phyloP scores from a whole-genome alignment of 2,113 vertebrate genomes.

The Anhinga rufa region DNA sequence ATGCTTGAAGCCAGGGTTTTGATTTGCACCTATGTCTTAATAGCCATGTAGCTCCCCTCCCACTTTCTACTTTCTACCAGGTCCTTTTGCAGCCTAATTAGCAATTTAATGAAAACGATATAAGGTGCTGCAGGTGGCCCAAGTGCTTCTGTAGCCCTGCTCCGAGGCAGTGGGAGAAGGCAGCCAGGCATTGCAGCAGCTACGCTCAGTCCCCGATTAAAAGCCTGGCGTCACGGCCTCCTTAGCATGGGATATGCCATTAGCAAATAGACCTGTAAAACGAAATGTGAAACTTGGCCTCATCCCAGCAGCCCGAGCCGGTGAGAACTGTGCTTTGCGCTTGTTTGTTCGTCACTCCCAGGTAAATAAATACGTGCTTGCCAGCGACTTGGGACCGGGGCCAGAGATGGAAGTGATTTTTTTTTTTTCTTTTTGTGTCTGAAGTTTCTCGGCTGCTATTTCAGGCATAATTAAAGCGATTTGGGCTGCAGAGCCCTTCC shows the following conservation, averaged over 20 bases:
- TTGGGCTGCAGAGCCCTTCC: not conserved
- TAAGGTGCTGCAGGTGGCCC: not conserved
- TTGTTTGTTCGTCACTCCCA: conserved; percentile 52
- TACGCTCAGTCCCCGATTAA: rapidly evolving
- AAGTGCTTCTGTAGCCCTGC: not conserved
- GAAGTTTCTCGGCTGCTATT: conserved; percentile 32
- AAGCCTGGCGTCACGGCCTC: not conserved
- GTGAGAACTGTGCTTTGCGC: conserved; percentile 19
- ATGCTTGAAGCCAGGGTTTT: not conserved
- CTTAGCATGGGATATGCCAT: not conserved
- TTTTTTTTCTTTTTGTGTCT: not conserved
- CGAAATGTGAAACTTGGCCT: conserved; percentile 39
- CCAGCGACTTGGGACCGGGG: not conserved
- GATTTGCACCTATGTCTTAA: not conserved
- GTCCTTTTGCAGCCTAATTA: not conserved
- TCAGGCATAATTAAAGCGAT: not conserved
- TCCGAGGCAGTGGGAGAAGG: not conserved
- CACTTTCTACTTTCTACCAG: not conserved
- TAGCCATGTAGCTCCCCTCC: rapidly evolving
- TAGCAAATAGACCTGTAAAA: not conserved
- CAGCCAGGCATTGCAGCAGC: not conserved
- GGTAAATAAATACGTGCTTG: conserved; percentile 42
- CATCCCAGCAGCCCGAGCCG: not conserved
- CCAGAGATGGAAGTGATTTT: conserved; percentile 31
- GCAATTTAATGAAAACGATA: not conserved